phyloP scores from a whole-genome alignment of 2,113 vertebrate species.

The Meleagris gallopavo region DNA sequence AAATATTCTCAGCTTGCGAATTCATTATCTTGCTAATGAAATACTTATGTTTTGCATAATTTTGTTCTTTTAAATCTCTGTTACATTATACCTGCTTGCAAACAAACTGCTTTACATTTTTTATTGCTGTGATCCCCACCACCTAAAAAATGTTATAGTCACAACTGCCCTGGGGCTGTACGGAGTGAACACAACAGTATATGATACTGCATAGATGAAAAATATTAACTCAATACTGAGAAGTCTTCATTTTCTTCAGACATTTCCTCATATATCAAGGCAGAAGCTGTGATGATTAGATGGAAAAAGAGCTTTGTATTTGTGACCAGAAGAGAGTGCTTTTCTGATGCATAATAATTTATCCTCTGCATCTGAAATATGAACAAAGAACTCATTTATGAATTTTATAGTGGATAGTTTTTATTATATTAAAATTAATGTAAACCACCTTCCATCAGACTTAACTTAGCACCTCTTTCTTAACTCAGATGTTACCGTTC shows the following conservation, averaged over 20 bases:
- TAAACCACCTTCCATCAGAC: not conserved
- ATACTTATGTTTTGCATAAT: not conserved
- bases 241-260: not conserved
- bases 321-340: not conserved
- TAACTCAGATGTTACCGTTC: not conserved
- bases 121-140: not conserved
- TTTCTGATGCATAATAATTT: not conserved
- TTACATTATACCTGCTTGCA: not conserved
- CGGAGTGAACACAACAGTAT: fast-evolving
- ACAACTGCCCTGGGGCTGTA: fast-evolving
- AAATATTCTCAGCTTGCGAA: not conserved
- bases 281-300: not conserved
- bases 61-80: not conserved
- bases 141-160: not conserved
- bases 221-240: not conserved
- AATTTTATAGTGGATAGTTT: not conserved
- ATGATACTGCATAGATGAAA: no score
- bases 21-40: no score
- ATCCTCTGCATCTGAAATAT: not conserved
- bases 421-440: not conserved
- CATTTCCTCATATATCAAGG: not conserved
- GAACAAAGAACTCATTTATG: not conserved
- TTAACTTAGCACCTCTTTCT: not conserved
- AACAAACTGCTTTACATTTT: not conserved
- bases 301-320: not conserved